phyloP scores from a whole-genome alignment of 1,140 invertebrate genomes.

The Sarcophaga bullata region DNA sequence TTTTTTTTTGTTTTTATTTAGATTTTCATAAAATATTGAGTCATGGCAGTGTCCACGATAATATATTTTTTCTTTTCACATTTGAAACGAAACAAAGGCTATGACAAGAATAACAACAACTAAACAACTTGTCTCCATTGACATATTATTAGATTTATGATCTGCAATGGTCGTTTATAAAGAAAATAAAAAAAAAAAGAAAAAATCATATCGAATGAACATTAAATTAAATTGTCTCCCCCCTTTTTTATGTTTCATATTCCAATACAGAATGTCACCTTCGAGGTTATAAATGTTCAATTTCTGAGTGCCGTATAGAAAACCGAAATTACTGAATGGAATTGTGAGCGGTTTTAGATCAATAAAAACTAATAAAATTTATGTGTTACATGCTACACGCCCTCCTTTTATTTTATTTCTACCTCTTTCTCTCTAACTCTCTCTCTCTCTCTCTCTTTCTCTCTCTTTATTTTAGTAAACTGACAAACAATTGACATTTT shows the following conservation, averaged over 20 bases:
- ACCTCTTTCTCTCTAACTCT: too few species aligned
- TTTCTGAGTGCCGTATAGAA: too few species aligned
- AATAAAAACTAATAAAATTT: constrained; percentile 4
- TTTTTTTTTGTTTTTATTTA: neutral
- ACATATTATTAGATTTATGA: constrained; percentile 27
- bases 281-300: neutral
- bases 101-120: too few species aligned
- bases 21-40: neutral
- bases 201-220: neutral
- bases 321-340: too few species aligned
- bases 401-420: neutral
- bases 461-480: neutral
- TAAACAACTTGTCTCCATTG: constrained; percentile 3
- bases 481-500: neutral
- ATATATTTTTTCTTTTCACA: neutral
- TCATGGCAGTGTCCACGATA: neutral
- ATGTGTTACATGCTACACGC: neutral
- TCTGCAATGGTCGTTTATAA: neutral
- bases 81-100: too few species aligned
- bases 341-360: neutral
- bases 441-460: too few species aligned
- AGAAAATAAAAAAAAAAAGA: neutral
- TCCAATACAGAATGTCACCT: neutral
- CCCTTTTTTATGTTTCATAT: too few species aligned
- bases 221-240: constrained; percentile 11